Conservation (phyloP, 1,140 invertebrate species). For the Sitodiplosis mosellana region DNA sequence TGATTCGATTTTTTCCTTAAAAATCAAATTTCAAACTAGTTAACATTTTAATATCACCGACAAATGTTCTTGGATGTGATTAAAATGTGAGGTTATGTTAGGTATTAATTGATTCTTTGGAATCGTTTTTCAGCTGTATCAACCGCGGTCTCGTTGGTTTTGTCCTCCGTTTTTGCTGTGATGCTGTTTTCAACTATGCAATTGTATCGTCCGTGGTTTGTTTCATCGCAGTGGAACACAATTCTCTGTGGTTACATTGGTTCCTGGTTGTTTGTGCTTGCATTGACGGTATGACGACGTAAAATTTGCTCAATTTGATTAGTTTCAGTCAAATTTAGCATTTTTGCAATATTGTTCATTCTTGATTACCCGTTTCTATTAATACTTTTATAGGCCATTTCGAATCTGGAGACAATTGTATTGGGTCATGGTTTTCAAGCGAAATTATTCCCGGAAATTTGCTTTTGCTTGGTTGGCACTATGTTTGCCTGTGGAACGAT, state of each 20-base stretch:
- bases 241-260: conserved; percentile 18
- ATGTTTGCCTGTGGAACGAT: conserved; percentile 16
- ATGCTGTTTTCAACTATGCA: conserved; percentile 9
- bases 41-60: too few relatives aligned
- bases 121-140: conserved; percentile 2
- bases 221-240: conserved; percentile 16
- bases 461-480: conserved; percentile 17
- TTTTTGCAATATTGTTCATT: conserved; percentile 7
- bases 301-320: too few relatives aligned
- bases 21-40: too few relatives aligned
- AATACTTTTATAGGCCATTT: conserved; percentile 10
- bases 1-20: too few relatives aligned
- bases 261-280: conserved; percentile 11
- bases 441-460: conserved; percentile 21
- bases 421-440: conserved; percentile 22
- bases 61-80: too few relatives aligned
- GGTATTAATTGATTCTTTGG: background rate
- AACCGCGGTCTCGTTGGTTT: conserved; percentile 1
- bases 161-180: background rate
- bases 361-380: conserved; percentile 8
- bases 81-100: background rate
- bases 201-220: conserved; percentile 20
- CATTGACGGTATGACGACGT: conserved; percentile 4
- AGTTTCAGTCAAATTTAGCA: background rate
- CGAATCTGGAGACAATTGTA: conserved; percentile 18